Evolutionary conservation across 2,113 vertebrate genomes (phyloP).

Genomic region (Cyprinodon tularosa): DNA sequence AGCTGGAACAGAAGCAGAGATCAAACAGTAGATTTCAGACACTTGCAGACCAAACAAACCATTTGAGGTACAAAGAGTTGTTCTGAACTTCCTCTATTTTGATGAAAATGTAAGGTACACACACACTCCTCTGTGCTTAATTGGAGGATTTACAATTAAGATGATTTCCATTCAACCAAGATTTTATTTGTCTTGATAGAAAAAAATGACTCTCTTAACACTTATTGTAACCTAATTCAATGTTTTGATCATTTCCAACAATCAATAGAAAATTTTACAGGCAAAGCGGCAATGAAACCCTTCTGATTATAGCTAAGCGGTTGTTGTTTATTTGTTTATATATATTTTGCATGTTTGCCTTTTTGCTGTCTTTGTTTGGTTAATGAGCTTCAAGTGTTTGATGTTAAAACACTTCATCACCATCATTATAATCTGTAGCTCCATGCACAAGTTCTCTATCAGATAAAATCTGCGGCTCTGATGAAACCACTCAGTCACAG

Average conservation of each 20-base stretch:
- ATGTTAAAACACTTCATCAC: background rate
- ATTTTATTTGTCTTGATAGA: background rate
- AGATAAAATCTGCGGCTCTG: background rate
- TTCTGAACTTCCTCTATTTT: background rate
- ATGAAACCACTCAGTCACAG: background rate
- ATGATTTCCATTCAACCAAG: background rate
- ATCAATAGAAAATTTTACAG: background rate
- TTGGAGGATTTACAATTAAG: background rate
- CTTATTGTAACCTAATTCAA: background rate
- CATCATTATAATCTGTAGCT: background rate
- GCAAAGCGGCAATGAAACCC: background rate
- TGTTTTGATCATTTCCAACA: background rate
- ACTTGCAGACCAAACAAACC: background rate
- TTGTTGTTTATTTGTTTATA: background rate
- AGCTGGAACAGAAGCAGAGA: constrained; percentile 19
- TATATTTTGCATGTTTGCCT: background rate
- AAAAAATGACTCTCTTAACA: background rate
- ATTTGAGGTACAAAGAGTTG: background rate
- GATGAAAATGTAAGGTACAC: constrained; percentile 1
- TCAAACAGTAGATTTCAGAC: constrained; percentile 26
- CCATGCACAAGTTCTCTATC: background rate
- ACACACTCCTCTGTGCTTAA: background rate
- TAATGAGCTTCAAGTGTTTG: background rate
- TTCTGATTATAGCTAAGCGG: background rate
- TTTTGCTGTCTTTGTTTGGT: background rate